Percentiles rank a stretch among this genome's conserved stretches.
These are phyloP conservation scores for Pandemis corylana DNA, from an alignment of 2,888 invertebrate genomes.

Conservation along the genomic window DNA sequence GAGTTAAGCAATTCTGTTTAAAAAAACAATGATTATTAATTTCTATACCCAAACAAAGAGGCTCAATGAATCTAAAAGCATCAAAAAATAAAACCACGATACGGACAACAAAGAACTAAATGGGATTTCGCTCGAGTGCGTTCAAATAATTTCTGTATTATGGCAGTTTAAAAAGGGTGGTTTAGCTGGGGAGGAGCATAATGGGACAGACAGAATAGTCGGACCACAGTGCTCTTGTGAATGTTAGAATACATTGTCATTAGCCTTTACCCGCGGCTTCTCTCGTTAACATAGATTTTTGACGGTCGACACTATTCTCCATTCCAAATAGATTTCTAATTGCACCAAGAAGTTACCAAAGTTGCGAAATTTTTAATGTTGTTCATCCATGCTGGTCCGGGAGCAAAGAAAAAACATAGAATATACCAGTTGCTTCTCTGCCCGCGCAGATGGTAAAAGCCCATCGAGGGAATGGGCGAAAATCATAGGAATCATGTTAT, in stretches of 20 bases:
- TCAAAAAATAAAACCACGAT: conserved; percentile 11
- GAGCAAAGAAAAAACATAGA: no score
- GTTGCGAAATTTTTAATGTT: no score
- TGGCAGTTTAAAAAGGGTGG: conserved; percentile 8
- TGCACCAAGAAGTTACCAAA: no score
- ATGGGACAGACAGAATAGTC: background rate
- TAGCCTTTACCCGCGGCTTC: no score
- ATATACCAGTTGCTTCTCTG: no score
- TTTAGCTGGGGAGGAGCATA: background rate
- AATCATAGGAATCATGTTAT: no score
- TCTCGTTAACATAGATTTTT: no score
- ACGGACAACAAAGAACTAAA: conserved; percentile 4
- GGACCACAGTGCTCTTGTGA: background rate
- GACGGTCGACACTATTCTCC: no score
- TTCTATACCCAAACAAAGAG: conserved; percentile 6
- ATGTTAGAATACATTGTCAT: background rate
- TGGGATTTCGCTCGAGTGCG: conserved; percentile 11
- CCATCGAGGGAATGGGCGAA: no score
- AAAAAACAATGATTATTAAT: background rate
- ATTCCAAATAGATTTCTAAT: no score
- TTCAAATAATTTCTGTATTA: conserved; percentile 23
- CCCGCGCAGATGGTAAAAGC: no score
- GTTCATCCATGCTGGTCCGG: no score
- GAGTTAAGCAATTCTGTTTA: background rate
- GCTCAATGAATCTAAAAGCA: conserved; percentile 7